These are phyloP conservation scores for Patiria miniata DNA, from an alignment of 35 echinoderm and acorn worm species.

Conservation along the genomic window DNA sequence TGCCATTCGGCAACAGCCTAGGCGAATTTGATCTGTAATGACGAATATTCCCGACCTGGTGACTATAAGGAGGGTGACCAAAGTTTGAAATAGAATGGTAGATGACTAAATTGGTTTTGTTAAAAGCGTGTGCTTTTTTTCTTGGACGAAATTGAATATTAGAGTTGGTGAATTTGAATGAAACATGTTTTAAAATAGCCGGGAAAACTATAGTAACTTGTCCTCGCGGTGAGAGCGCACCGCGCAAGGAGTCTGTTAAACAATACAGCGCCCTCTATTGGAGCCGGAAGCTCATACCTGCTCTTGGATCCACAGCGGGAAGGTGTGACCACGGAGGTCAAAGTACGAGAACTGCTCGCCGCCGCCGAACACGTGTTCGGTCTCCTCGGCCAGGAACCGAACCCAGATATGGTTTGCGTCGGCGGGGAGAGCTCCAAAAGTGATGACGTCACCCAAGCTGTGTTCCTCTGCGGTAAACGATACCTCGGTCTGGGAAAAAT, in stretches of 20 bases:
- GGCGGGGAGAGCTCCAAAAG: slow-evolving; percentile 45
- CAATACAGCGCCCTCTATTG: neutral
- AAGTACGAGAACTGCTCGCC: slow-evolving; percentile 96
- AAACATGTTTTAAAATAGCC: too few relatives aligned
- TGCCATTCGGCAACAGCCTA: too few relatives aligned
- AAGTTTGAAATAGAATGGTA: too few relatives aligned
- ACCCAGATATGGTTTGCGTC: slow-evolving; percentile 63
- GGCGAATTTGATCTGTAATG: too few relatives aligned
- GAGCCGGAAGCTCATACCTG: slow-evolving; percentile 55
- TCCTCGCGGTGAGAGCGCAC: too few relatives aligned
- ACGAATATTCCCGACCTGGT: too few relatives aligned
- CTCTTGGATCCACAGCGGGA: slow-evolving; percentile 89
- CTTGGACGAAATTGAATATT: too few relatives aligned
- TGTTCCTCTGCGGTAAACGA: slow-evolving; percentile 2
- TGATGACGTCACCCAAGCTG: neutral
- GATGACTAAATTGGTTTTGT: too few relatives aligned
- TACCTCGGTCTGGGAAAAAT: neutral
- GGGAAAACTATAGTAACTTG: too few relatives aligned
- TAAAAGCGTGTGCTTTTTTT: too few relatives aligned
- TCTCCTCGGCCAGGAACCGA: slow-evolving; percentile 54
- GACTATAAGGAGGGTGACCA: too few relatives aligned
- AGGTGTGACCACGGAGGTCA: slow-evolving; percentile 77
- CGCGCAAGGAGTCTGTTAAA: neutral
- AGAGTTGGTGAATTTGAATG: too few relatives aligned
- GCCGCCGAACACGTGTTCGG: slow-evolving; percentile 90